phyloP scores from a whole-genome alignment of 2,888 invertebrate genomes.

The Cryptocephalus primarius region DNA sequence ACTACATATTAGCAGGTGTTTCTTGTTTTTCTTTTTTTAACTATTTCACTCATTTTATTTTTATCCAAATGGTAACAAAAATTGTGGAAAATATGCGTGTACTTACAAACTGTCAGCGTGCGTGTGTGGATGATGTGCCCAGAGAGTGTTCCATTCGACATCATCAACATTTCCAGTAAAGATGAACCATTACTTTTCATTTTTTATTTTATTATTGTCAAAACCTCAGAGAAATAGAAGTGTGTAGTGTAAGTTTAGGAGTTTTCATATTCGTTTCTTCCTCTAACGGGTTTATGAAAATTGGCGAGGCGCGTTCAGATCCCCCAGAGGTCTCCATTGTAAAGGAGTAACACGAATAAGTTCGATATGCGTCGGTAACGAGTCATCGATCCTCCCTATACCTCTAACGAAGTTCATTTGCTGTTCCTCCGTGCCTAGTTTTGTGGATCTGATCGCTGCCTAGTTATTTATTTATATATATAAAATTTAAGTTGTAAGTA shows the following conservation, averaged over 20 bases:
- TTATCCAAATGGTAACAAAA: constrained; percentile 16
- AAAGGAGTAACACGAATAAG: too few species aligned
- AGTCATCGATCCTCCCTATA: too few species aligned
- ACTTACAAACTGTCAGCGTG: constrained; percentile 31
- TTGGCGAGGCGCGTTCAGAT: too few species aligned
- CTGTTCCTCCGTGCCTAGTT: constrained; percentile 7
- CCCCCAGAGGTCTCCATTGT: too few species aligned
- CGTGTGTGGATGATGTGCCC: constrained; percentile 11
- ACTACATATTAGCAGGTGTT: constrained; percentile 27
- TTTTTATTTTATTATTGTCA: too few species aligned
- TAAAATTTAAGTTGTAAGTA: constrained; percentile 26
- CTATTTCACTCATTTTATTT: constrained; percentile 12
- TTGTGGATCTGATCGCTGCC: constrained; percentile 14
- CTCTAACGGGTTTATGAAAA: too few species aligned
- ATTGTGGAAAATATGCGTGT: constrained; percentile 17
- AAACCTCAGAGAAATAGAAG: neutral
- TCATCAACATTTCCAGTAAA: neutral
- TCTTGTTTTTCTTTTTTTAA: constrained; percentile 11
- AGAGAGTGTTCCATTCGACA: neutral
- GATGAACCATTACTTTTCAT: neutral
- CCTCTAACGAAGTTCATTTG: neutral
- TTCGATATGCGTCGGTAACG: too few species aligned
- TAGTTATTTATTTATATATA: constrained; percentile 15
- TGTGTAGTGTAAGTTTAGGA: neutral
- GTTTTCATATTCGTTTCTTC: too few species aligned